These are phyloP conservation scores for Glaucomys volans DNA, from an alignment of 2,113 vertebrate species.

Conservation along the genomic window DNA sequence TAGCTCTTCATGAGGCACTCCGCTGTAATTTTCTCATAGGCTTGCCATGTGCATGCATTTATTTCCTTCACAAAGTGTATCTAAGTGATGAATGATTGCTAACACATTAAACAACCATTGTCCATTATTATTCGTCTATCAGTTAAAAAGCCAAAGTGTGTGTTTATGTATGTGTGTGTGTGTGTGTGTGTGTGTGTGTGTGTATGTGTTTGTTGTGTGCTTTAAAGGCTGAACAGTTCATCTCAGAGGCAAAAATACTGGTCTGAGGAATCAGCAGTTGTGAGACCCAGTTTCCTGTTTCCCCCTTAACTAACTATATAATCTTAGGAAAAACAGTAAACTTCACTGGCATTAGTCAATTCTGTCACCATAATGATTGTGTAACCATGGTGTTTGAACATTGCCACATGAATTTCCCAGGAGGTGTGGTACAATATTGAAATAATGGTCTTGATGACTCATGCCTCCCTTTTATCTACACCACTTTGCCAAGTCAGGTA, in stretches of 20 bases:
- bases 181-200: no score
- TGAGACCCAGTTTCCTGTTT: neutral
- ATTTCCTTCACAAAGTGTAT: constrained; percentile 30
- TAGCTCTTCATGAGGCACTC: constrained; percentile 37
- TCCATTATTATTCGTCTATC: constrained; percentile 20
- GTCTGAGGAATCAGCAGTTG: neutral
- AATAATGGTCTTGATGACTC: neutral
- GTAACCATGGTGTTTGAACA: neutral
- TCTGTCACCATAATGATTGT: no score
- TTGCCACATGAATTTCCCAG: neutral
- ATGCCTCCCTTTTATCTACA: neutral
- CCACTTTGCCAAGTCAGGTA: neutral
- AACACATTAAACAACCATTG: neutral
- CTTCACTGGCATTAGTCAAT: neutral
- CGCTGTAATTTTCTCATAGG: neutral
- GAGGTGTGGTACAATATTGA: neutral
- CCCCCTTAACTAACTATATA: neutral
- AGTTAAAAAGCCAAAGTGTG: neutral
- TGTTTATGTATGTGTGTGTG: no score
- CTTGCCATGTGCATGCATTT: constrained; percentile 23
- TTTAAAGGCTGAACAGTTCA: neutral
- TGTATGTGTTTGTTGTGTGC: no score
- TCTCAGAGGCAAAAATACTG: neutral
- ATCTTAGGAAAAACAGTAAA: neutral
- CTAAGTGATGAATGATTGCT: constrained; percentile 41